Percentiles rank a stretch among this genome's conserved stretches.
Conservation (phyloP, 2,113 vertebrate species). For the Channa maculata region DNA sequence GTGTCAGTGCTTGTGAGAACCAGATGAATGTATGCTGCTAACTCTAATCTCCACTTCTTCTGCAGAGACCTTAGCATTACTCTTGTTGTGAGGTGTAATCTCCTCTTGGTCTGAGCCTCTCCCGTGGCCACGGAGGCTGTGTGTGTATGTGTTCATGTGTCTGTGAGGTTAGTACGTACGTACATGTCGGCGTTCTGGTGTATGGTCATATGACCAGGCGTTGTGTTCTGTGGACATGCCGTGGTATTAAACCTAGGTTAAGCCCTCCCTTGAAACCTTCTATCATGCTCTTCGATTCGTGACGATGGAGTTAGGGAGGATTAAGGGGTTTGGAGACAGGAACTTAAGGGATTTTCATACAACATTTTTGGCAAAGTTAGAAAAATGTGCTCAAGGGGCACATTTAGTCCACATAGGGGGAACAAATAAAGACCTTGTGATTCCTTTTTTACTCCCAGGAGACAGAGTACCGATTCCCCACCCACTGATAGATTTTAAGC, state of each 20-base stretch:
- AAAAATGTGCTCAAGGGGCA: slow-evolving; percentile 46
- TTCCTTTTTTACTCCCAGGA: slow-evolving; percentile 14
- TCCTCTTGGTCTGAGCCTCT: slow-evolving; percentile 66
- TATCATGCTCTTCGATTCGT: slow-evolving; percentile 72
- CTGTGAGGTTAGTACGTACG: slow-evolving; percentile 16
- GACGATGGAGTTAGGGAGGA: slow-evolving; percentile 70
- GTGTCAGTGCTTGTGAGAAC: slow-evolving; percentile 53
- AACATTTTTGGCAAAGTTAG: slow-evolving; percentile 56
- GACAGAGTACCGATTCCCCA: slow-evolving; percentile 1
- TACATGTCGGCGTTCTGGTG: slow-evolving; percentile 36
- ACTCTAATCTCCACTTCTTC: slow-evolving; percentile 73
- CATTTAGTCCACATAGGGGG: slow-evolving; percentile 18
- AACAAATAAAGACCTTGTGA: slow-evolving; percentile 25
- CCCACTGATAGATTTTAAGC: slow-evolving; percentile 33
- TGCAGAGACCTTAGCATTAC: slow-evolving; percentile 71
- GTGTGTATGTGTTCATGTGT: slow-evolving; percentile 35
- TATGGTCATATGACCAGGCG: slow-evolving; percentile 73
- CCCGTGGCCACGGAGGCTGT: slow-evolving; percentile 46
- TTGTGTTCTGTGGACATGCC: slow-evolving; percentile 71
- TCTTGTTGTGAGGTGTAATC: slow-evolving; percentile 76
- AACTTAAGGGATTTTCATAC: slow-evolving; percentile 64
- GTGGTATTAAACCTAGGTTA: slow-evolving; percentile 78
- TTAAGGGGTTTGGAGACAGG: slow-evolving; percentile 72
- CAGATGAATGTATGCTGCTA: slow-evolving; percentile 59
- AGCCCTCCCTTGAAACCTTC: slow-evolving; percentile 74